Evolutionary conservation across 2,888 invertebrate species (phyloP), one percentile per base, ranked within the genome.

Genomic region (Leptopilina myrica): DNA sequence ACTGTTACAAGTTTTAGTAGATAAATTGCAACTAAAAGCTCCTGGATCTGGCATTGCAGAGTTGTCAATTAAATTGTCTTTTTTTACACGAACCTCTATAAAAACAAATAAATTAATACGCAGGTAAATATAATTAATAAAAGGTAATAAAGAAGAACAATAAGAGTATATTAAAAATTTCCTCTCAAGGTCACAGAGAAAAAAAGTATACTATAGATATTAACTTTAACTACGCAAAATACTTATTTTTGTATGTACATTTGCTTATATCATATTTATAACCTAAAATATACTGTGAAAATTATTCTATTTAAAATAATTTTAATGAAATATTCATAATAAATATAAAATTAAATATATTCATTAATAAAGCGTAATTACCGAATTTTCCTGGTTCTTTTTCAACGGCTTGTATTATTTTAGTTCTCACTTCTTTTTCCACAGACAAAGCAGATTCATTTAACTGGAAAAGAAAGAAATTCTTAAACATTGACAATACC

Each of bases 351-450:
- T 33, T 33, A 33, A 33, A 33, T 33, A 33, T 33, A 33, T 33
- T 33, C 33, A 11, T 3, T 20, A 11, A 64, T 26, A 8, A 20
- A 20, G 7, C 15, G 11, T 14, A 73, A 73, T 91, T 92, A 96
- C 96, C 94, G 92, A 93, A 96, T 83, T 93, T 93, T 82, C 95
- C 95, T 62, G 96, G 94, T 85, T 93, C 92, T n/a, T 94, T 93
- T 92, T 95, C 93, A 84, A 92, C 92, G 5, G 95, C 95, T 92
- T 97, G 96, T 80, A 97, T 94, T 2, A 97, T 94, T 88, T 95
- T 95, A 12, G 95, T 95, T 86, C 94, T 93, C 43, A 97, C 88
- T 92, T 96, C 96, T 76, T 91, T 91, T 88, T 96, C 96, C 2
- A 96, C 95, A 87, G 95, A 95, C 83, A 93, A 92, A 0, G 95